phyloP scores from a whole-genome alignment of 2,888 invertebrate species.

The Philopedon plagiatum region DNA sequence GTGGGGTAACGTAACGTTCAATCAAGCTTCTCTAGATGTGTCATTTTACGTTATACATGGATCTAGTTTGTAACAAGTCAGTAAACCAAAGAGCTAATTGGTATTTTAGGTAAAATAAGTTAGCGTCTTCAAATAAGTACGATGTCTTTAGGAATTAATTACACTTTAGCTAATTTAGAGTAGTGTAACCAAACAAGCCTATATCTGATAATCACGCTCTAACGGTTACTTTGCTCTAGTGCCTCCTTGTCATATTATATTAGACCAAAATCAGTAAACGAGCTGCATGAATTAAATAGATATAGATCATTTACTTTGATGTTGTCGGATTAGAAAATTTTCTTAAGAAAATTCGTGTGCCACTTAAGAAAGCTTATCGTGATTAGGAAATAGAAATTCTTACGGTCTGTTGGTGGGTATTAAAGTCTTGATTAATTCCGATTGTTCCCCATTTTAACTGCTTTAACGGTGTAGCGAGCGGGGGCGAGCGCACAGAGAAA shows the following conservation, averaged over 20 bases:
- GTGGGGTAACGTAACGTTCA: too few relatives aligned
- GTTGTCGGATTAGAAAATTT: too few relatives aligned
- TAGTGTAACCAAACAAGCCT: background rate
- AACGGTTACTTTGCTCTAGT: background rate
- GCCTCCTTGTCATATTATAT: background rate
- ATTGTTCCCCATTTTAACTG: too few relatives aligned
- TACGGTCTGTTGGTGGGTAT: too few relatives aligned
- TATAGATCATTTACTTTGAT: background rate
- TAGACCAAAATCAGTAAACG: background rate
- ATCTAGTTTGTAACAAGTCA: background rate
- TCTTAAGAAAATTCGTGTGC: too few relatives aligned
- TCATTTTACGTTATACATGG: background rate
- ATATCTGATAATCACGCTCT: background rate
- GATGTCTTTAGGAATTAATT: background rate
- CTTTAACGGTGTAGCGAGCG: too few relatives aligned
- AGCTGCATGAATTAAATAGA: background rate
- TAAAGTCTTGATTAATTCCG: too few relatives aligned
- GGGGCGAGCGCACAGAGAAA: too few relatives aligned
- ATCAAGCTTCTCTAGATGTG: too few relatives aligned
- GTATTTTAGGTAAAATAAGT: background rate
- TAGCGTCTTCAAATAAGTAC: background rate
- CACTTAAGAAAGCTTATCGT: too few relatives aligned
- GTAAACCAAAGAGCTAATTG: background rate
- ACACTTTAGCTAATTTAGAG: background rate
- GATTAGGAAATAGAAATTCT: too few relatives aligned